Evolutionary conservation across 2,888 invertebrate genomes (phyloP).

Genomic region (Pristionchus fissidentatus): DNA sequence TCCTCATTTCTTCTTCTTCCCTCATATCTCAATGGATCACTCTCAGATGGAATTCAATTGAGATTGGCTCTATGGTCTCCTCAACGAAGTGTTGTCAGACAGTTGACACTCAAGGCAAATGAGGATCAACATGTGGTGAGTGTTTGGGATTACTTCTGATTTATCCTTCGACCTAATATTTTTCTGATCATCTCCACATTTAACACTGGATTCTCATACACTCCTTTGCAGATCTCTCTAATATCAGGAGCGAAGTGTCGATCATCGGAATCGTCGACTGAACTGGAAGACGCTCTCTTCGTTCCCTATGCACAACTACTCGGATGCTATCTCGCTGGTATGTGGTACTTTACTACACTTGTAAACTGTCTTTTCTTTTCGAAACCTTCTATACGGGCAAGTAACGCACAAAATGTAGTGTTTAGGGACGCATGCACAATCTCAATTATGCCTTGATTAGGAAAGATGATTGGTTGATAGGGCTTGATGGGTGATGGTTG

Average conservation of each 20-base stretch:
- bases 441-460: too few species aligned
- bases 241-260: not conserved
- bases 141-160: not conserved
- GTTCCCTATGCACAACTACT: constrained; percentile 61
- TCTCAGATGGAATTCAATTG: constrained; percentile 53
- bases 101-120: constrained; percentile 56
- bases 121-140: constrained; percentile 29
- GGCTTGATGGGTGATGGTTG: not conserved
- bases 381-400: not conserved
- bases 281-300: constrained; percentile 60
- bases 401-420: not conserved
- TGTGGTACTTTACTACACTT: not conserved
- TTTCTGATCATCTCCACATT: too few species aligned
- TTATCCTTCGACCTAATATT: not conserved
- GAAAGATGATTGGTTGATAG: too few species aligned
- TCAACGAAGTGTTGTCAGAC: constrained; percentile 60
- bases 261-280: constrained; percentile 48
- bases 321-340: constrained; percentile 58
- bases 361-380: not conserved
- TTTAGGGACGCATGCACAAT: too few species aligned
- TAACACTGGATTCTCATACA: not conserved
- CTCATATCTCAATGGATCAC: constrained; percentile 56
- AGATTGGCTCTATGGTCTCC: constrained; percentile 62
- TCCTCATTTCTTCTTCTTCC: constrained; percentile 55
- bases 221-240: constrained; percentile 45